Percentiles rank a stretch among this genome's conserved stretches.
Conservation (phyloP, 1,140 invertebrate genomes). For the Lineus longissimus region DNA sequence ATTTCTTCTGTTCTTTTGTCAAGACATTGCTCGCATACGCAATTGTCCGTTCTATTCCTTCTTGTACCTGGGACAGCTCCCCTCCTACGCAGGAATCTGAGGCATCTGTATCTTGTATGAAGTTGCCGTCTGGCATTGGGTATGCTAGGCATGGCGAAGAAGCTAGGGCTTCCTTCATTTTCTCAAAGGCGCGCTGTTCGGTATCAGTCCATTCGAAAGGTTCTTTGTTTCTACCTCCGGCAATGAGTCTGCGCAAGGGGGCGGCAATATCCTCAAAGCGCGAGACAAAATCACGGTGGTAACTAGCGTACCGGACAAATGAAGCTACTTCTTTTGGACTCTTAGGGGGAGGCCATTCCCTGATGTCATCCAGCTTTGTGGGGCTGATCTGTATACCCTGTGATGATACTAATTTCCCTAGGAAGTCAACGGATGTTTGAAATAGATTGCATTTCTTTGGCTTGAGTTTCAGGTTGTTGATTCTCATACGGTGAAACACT, state of each 20-base stretch:
- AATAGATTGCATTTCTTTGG: slow-evolving; percentile 19
- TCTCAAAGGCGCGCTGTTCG: no score
- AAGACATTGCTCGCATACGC: no score
- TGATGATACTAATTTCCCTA: slow-evolving; percentile 11
- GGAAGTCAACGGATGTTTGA: slow-evolving; percentile 17
- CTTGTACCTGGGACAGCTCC: no score
- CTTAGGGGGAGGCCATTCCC: slow-evolving; percentile 14
- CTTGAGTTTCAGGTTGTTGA: slow-evolving; percentile 19
- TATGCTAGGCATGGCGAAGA: no score
- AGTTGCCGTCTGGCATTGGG: no score
- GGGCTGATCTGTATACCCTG: neutral
- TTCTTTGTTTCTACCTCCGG: neutral
- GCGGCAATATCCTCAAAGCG: slow-evolving; percentile 10
- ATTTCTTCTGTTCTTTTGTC: no score
- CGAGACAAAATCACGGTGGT: slow-evolving; percentile 17
- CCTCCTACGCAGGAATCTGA: no score
- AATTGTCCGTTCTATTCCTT: no score
- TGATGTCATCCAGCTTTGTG: neutral
- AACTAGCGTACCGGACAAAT: slow-evolving; percentile 21
- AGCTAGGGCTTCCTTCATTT: no score
- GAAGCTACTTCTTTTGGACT: slow-evolving; percentile 15
- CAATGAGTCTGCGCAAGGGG: slow-evolving; percentile 9
- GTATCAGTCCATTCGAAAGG: slow-evolving; percentile 17
- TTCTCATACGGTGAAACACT: slow-evolving; percentile 3
- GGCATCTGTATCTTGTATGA: no score